Base-by-base conservation (phyloP, 30 jellyfish, hydroid and myxozoan genomes). In the Mastigias papua region DNA sequence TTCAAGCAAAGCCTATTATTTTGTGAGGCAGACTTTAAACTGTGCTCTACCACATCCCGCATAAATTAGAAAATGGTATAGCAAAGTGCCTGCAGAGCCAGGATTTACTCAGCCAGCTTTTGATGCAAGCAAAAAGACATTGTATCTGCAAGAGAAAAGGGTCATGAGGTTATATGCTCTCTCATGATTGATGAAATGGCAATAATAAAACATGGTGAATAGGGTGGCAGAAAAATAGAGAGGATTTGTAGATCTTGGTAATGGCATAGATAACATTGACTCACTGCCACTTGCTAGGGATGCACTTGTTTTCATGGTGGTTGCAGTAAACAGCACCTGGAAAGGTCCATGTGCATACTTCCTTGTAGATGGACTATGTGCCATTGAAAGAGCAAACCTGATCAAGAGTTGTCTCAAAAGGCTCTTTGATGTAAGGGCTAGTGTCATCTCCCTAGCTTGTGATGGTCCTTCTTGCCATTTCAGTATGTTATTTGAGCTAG, bases 301-400 rank as follows among this genome's bases (percentile, higher is more conserved):
- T 66, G 96, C 80, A 8, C 78, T 64, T 48, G 96, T 77, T 64
- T 69, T 87, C 25, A 76, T 87, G 96, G 91, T 62, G 28, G 96
- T 87, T 57, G 33, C 63, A 48, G 70, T 87, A 32, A 76, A 67
- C 46, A 79, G 90, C 28, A 48, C 87, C 6, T 87, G 96, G 96
- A 87, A 87, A 68, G 74, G 62, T 30, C 87, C 91, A 26, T 50
- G 79, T 87, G 96, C 76, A 20, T 87, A 77, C 34, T 86, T 86
- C 62, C 79, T 87, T 16, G 60, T 87, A 46, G 91, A 87, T 35
- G 87, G 87, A 29, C 34, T 87, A 37, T 10, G 46, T 37, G 96
- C 91, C 2, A 33, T 32, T 27, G 92, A 76, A 71, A 31, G 91
- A 5, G 96, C 96, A 48, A 87, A 87, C 49, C 70, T 87, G 1